These are phyloP conservation scores for Psephotus haematonotus DNA, from an alignment of 2,113 vertebrate species.

Conservation along the genomic window DNA sequence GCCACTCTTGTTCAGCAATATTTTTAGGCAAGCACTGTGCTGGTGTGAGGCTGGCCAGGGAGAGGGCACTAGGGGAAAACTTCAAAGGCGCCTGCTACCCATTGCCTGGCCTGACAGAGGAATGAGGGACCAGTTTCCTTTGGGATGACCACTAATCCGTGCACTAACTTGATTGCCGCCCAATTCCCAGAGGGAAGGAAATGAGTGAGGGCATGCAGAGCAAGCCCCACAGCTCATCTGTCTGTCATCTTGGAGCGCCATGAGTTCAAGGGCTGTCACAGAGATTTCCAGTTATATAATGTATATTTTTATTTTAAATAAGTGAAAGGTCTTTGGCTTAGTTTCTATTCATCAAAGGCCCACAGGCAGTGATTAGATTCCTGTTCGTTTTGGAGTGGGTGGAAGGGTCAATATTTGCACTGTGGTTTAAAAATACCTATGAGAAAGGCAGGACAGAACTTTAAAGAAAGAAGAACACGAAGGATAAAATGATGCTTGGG, in stretches of 20 bases:
- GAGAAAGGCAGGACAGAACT: slow-evolving; percentile 20
- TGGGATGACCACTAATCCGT: background rate
- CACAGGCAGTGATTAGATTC: slow-evolving; percentile 35
- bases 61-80: background rate
- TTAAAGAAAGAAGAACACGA: slow-evolving; percentile 24
- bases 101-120: background rate
- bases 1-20: accelerated
- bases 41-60: accelerated
- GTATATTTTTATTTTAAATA: background rate
- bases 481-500: background rate
- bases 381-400: slow-evolving; percentile 1
- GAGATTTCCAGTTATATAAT: background rate
- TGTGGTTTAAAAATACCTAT: slow-evolving; percentile 26
- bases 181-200: background rate
- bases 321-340: slow-evolving; percentile 28
- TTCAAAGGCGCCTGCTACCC: background rate
- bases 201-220: background rate
- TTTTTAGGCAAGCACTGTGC: background rate
- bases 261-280: background rate
- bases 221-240: background rate
- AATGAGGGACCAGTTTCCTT: background rate
- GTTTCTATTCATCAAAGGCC: slow-evolving; percentile 14
- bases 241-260: background rate
- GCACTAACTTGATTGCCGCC: background rate
- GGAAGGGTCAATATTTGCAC: slow-evolving; percentile 62